These are phyloP conservation scores for Patella caerulea DNA, from an alignment of 2,888 invertebrate genomes.

Conservation along the genomic window DNA sequence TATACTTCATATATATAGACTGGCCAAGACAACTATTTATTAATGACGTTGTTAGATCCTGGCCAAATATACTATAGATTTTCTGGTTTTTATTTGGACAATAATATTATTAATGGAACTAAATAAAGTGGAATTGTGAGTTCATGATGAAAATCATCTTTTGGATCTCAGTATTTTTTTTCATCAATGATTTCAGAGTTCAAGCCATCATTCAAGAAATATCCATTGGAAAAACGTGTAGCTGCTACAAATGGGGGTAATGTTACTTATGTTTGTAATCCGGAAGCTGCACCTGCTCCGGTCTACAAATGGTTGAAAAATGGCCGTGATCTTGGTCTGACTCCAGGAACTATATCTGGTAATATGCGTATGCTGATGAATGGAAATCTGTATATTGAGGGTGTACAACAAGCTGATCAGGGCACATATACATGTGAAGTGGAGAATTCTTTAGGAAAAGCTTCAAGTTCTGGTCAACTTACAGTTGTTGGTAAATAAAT, in stretches of 20 bases:
- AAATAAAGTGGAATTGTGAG: too few species aligned
- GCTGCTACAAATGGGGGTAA: constrained; percentile 93
- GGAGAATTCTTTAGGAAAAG: constrained; percentile 64
- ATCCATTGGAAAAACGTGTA: constrained; percentile 88
- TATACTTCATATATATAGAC: too few species aligned
- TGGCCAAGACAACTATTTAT: too few species aligned
- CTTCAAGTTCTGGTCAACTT: constrained; percentile 43
- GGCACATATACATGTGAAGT: constrained; percentile 88
- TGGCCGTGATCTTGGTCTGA: constrained; percentile 26
- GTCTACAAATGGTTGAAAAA: constrained; percentile 38
- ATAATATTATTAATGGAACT: too few species aligned
- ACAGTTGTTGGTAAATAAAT: constrained; percentile 51
- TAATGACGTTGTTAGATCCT: too few species aligned
- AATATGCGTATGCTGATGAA: constrained; percentile 74
- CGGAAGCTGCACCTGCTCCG: constrained; percentile 87
- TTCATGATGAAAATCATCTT: too few species aligned
- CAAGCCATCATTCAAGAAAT: constrained; percentile 90
- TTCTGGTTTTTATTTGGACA: too few species aligned
- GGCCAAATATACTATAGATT: too few species aligned
- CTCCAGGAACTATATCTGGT: constrained; percentile 30
- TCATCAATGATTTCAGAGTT: constrained; percentile 73
- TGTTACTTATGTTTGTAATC: constrained; percentile 89
- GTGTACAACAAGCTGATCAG: constrained; percentile 82
- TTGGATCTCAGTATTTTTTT: constrained; percentile 66
- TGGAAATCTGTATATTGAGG: constrained; percentile 80